Base-by-base conservation (phyloP, 53 echinoderm and acorn worm genomes). In the Pentamera pediparva region DNA sequence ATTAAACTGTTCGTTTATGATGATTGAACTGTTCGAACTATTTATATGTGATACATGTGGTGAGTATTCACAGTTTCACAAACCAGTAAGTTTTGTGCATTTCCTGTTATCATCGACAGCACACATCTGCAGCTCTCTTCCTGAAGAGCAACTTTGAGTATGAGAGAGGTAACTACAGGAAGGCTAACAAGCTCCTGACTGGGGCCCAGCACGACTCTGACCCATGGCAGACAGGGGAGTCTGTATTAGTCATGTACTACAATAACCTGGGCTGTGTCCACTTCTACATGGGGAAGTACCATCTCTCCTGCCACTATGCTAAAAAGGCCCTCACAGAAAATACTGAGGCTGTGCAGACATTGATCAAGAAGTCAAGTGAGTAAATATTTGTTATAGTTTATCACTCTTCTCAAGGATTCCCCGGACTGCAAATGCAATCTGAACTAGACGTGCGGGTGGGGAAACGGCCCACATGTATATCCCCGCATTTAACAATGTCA, bases 141-240 rank as follows among this genome's bases (percentile, higher is more conserved):
- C 77, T 96, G 47, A 96, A 96, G 64, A 85, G 91, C 49, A 96
- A 96, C 76, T 95, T 96, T 91, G 96, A 96, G 73, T 96, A 82
- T 79, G 69, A 87, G 76, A 85, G 96, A 34, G 91, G 91, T 80
- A 91, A 96, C 48, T 90, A 91, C 45, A 82, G 88, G 38, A 96
- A 96, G 59, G 96, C 96, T 37, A 96, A 91, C 77, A 96, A 96
- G 83, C 65, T 96, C 18, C 85, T 96, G 56, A 96, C 91, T 77
- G 91, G 96, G 59, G 88, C 83, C 33, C 91, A 85, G 4, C 87
- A 91, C 27, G 79, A 82, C 0, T 39, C 60, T 2, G 91, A 89
- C 60, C 65, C 74, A 62, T 64, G 72, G 39, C 85, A 88, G 80
- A 96, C 90, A 0, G 96, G 96, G 26, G 88, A 96, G 56, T 88